These are phyloP conservation scores for Actinia tenebrosa DNA, from an alignment of 64 coral and sea anemone species.

Conservation along the genomic window DNA sequence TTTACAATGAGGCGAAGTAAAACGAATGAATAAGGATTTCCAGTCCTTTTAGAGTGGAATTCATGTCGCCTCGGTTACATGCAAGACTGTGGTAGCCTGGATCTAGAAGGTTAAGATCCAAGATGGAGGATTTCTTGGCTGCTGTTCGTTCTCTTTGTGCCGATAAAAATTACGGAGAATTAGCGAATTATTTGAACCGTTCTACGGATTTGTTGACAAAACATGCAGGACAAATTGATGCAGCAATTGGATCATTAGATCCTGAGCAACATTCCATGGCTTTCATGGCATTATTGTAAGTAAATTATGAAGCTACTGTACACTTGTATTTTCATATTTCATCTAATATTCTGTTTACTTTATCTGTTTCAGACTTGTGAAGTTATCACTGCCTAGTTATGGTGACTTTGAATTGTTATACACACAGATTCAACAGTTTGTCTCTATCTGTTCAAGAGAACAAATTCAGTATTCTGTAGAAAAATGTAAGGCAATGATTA, in stretches of 20 bases:
- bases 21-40: too few species aligned
- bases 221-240: slow-evolving; percentile 83
- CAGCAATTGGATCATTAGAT: slow-evolving; percentile 87
- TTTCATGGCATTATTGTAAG: slow-evolving; percentile 92
- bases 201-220: slow-evolving; percentile 79
- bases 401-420: slow-evolving; percentile 90
- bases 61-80: neutral
- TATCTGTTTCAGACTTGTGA: slow-evolving; percentile 63
- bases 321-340: neutral
- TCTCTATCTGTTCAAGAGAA: slow-evolving; percentile 82
- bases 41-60: too few species aligned
- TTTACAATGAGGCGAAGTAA: too few species aligned
- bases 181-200: slow-evolving; percentile 89
- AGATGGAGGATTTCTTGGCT: slow-evolving; percentile 97
- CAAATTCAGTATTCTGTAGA: slow-evolving; percentile 93
- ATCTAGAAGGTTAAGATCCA: slow-evolving; percentile 23
- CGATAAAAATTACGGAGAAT: slow-evolving; percentile 89
- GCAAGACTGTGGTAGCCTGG: neutral
- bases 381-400: slow-evolving; percentile 79
- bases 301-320: neutral
- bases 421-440: slow-evolving; percentile 96
- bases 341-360: neutral
- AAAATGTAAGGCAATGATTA: slow-evolving; percentile 63
- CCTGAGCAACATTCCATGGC: slow-evolving; percentile 95
- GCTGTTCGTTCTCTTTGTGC: slow-evolving; percentile 89